Evolutionary conservation across 2,113 vertebrate genomes (phyloP).

Genomic region (Sinocyclocheilus anshuiensis): DNA sequence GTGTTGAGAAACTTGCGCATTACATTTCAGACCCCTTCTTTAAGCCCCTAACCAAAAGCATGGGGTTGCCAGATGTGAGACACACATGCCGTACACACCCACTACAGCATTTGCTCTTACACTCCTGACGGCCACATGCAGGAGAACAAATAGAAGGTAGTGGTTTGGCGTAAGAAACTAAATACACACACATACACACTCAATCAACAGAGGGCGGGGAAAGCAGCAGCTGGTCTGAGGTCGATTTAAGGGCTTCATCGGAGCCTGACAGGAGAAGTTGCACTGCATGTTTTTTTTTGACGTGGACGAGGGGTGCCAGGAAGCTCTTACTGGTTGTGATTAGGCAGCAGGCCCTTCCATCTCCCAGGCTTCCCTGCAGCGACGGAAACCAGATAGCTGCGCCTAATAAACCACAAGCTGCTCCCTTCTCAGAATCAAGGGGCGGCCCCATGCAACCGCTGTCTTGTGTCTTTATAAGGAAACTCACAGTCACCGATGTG

Average conservation of each 20-base stretch:
- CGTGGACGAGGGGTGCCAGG: constrained; percentile 38
- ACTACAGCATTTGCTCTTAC: background rate
- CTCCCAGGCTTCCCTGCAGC: constrained; percentile 43
- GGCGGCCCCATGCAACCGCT: background rate
- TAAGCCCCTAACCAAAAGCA: constrained; percentile 45
- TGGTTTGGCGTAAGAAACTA: constrained; percentile 22
- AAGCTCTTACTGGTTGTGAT: constrained; percentile 55
- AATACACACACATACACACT: background rate
- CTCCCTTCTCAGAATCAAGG: constrained; percentile 5
- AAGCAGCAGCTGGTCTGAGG: constrained; percentile 5
- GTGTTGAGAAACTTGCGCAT: constrained; percentile 21
- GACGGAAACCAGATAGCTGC: constrained; percentile 52
- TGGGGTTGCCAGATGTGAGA: constrained; percentile 48
- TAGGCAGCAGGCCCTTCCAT: constrained; percentile 40
- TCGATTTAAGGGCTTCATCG: constrained; percentile 11
- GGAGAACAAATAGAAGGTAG: constrained; percentile 35
- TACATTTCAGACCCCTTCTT: constrained; percentile 26
- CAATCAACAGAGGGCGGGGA: constrained; percentile 2
- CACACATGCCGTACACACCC: constrained; percentile 11
- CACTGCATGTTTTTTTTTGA: background rate
- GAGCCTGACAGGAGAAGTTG: constrained; percentile 32
- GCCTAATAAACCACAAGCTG: constrained; percentile 44
- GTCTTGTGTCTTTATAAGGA: constrained; percentile 43
- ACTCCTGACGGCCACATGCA: constrained; percentile 37
- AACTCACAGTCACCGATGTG: background rate